Conservation (phyloP, 2,888 invertebrate species). For the Drosophila siamana region DNA sequence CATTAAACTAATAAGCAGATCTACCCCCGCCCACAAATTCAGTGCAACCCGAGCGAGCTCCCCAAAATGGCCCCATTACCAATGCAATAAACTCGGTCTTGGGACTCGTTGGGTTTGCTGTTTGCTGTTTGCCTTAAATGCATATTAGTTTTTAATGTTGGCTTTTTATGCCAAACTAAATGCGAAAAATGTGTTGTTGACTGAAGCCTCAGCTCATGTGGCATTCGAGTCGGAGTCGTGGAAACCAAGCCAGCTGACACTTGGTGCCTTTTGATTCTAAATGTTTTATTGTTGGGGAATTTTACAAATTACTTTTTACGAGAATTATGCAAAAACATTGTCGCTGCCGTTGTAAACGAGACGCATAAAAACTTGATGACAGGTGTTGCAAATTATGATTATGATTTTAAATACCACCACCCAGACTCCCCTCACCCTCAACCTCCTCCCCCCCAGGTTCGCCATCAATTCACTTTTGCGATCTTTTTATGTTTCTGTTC, state of each 20-base stretch:
- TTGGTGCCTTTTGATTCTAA: conserved; percentile 53
- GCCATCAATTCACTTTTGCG: conserved; percentile 22
- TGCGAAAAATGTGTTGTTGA: conserved; percentile 63
- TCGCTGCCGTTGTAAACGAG: conserved; percentile 37
- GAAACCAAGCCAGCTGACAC: conserved; percentile 44
- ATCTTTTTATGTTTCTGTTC: conserved; percentile 8
- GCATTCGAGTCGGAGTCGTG: too few species aligned
- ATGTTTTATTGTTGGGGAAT: conserved; percentile 69
- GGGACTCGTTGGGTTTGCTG: conserved; percentile 15
- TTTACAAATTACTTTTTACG: conserved; percentile 71
- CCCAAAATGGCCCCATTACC: conserved; percentile 2
- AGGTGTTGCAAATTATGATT: conserved; percentile 75
- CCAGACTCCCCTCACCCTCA: neutral
- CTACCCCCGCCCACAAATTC: neutral
- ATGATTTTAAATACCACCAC: conserved; percentile 67
- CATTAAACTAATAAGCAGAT: conserved; percentile 15
- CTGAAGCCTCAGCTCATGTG: neutral
- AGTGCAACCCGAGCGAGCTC: neutral
- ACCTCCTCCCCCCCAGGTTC: neutral
- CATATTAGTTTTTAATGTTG: conserved; percentile 60
- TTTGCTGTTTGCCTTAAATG: conserved; percentile 30
- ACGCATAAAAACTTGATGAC: conserved; percentile 62
- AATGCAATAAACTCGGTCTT: conserved; percentile 4
- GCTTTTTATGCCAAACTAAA: conserved; percentile 59
- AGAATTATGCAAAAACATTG: conserved; percentile 48